Percentiles rank a stretch among this genome's conserved stretches.
Evolutionary conservation across 2,888 invertebrate genomes (phyloP).

Genomic region (Capitulum mitella): DNA sequence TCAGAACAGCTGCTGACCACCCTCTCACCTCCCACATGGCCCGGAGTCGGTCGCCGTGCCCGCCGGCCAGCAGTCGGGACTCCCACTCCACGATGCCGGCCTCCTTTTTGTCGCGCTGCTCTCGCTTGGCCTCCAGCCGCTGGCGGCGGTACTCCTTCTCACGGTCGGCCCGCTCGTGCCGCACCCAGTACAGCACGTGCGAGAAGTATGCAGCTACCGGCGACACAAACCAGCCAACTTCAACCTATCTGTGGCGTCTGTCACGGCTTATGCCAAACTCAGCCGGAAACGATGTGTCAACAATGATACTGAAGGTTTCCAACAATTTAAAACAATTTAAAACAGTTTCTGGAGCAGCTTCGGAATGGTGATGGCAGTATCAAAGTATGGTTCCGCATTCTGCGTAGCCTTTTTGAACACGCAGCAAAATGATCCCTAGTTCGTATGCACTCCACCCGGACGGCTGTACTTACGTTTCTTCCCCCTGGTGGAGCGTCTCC

Average conservation of each 20-base stretch:
- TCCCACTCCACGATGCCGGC: conserved; percentile 48
- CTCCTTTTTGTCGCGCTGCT: conserved; percentile 45
- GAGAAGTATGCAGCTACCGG: conserved; percentile 37
- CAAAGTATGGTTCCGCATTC: no score
- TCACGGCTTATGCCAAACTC: no score
- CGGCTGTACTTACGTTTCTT: conserved; percentile 1
- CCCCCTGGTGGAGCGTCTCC: neutral
- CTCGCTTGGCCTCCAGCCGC: conserved; percentile 42
- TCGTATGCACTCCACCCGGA: no score
- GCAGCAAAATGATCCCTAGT: no score
- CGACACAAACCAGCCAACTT: neutral
- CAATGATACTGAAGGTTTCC: no score
- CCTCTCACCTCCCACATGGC: conserved; percentile 54
- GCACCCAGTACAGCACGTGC: conserved; percentile 42
- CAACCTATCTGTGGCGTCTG: no score
- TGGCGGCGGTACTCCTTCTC: conserved; percentile 41
- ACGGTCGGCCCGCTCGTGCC: conserved; percentile 42
- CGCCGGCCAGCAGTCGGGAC: conserved; percentile 45
- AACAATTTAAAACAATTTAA: no score
- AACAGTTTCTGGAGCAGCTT: no score
- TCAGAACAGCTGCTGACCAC: no score
- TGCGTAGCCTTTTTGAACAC: no score
- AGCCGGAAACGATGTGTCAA: no score
- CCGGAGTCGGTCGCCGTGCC: conserved; percentile 45
- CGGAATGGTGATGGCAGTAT: no score